Evolutionary conservation across 1,140 invertebrate genomes (phyloP), one percentile per base, ranked within the genome.

Genomic region (Macrobrachium nipponense): DNA sequence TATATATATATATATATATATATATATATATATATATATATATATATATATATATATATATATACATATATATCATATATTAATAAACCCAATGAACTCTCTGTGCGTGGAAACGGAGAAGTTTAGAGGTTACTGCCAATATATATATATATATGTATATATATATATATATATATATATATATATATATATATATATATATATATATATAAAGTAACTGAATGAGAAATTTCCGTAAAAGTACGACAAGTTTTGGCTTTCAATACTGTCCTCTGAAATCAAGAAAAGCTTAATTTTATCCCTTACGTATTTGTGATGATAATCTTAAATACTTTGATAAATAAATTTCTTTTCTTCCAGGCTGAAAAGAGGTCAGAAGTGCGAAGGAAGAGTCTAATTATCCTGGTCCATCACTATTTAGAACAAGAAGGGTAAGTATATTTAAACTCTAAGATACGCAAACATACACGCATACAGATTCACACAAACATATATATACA

Each of bases 301-400:
- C 27, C 27, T 4, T 36, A 36, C 27, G 1, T 36, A 36, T 36
- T 36, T 36, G 27, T 36, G 27, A 36, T 2, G 27, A 36, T 36
- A 36, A 2, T 36, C 27, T 36, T 36, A 36, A 36, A 36, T 36
- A 66, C 8, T 20, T 11, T 66, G 15, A 66, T 20, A 17, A 66
- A 7, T 66, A 8, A 27, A 66, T 18, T 15, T 58, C 77, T 59
- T 59, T 27, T 72, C 66, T 27, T 6, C 20, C 86, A 88, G 87
- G 88, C 88, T 8, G 88, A 89, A 60, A 89, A 88, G 72, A 44
- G 88, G 23, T 80, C 85, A 44, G 87, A 89, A 59, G 76, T 88
- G 10, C 76, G 89, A 5, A 70, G 89, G n/a, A 88, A 87, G 73
- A 80, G 75, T 44, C 68, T 88, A 11, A 62, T 89, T 27, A 88